Evolutionary conservation across 2,888 invertebrate species (phyloP).

Genomic region (Pachymerium ferrugineum): DNA sequence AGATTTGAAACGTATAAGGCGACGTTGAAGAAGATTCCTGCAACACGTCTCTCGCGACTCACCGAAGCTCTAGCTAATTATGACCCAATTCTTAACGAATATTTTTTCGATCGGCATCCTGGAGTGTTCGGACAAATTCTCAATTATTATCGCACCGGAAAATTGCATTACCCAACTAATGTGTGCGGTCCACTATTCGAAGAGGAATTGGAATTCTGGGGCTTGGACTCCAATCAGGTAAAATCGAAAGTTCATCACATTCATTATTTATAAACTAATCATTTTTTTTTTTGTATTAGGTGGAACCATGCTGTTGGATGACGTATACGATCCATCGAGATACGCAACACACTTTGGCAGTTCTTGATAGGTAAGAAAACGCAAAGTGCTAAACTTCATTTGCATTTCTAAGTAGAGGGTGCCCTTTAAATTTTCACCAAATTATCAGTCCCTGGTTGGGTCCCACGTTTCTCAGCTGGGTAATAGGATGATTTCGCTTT

Average conservation of each 20-base stretch:
- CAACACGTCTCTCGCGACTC: constrained; percentile 72
- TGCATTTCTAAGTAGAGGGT: neutral
- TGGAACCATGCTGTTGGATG: constrained; percentile 56
- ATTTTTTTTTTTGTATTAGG: constrained; percentile 38
- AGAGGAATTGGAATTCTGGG: constrained; percentile 54
- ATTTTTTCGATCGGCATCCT: constrained; percentile 80
- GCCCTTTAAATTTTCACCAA: neutral
- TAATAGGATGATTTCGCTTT: constrained; percentile 8
- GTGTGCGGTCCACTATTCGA: constrained; percentile 55
- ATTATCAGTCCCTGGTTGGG: neutral
- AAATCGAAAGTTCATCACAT: neutral
- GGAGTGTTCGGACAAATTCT: constrained; percentile 85
- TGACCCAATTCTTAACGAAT: constrained; percentile 82
- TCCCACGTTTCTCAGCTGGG: neutral
- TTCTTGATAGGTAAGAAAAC: constrained; percentile 46
- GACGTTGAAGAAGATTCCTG: constrained; percentile 82
- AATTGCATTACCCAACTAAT: constrained; percentile 54
- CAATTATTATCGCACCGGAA: constrained; percentile 66
- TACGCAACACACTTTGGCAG: constrained; percentile 53
- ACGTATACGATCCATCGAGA: constrained; percentile 58
- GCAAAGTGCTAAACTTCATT: neutral
- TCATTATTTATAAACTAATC: neutral
- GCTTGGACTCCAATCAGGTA: constrained; percentile 52
- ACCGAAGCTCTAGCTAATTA: constrained; percentile 82
- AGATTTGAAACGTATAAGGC: constrained; percentile 64